Conservation (phyloP, 2,113 vertebrate genomes). For the Cryptotis parvus region DNA sequence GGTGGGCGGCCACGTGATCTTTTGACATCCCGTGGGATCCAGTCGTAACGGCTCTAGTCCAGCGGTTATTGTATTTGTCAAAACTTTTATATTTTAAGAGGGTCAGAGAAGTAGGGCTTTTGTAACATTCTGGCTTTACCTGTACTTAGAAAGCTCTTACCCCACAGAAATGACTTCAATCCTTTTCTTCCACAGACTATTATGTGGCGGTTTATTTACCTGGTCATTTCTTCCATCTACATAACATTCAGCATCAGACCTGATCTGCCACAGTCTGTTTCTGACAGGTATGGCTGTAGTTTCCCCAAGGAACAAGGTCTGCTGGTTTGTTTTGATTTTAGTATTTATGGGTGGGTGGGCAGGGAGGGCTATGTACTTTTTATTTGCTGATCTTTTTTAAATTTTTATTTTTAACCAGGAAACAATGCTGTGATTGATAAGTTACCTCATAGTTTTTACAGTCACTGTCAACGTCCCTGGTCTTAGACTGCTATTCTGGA, state of each 20-base stretch:
- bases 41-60: too few relatives aligned
- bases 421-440: conserved; percentile 80
- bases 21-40: too few relatives aligned
- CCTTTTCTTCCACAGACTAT: conserved; percentile 88
- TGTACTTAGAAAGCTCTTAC: background rate
- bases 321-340: background rate
- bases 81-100: conserved; percentile 25
- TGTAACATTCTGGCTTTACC: conserved; percentile 14
- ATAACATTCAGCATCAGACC: conserved; percentile 94
- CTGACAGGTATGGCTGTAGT: conserved; percentile 89
- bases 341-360: background rate
- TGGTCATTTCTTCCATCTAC: conserved; percentile 93
- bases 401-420: conserved; percentile 75
- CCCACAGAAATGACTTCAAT: background rate
- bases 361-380: background rate
- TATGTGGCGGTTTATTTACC: conserved; percentile 94
- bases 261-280: conserved; percentile 95
- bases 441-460: conserved; percentile 77
- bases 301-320: background rate
- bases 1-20: too few relatives aligned
- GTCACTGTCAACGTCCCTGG: conserved; percentile 75
- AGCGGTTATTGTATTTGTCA: background rate
- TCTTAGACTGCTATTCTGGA: conserved; percentile 89
- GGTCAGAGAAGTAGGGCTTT: background rate
- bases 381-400: conserved; percentile 58